Percentiles rank a stretch among this genome's conserved stretches.
Evolutionary conservation across 2,113 vertebrate species (phyloP).

Genomic region (Taurulus bubalis): DNA sequence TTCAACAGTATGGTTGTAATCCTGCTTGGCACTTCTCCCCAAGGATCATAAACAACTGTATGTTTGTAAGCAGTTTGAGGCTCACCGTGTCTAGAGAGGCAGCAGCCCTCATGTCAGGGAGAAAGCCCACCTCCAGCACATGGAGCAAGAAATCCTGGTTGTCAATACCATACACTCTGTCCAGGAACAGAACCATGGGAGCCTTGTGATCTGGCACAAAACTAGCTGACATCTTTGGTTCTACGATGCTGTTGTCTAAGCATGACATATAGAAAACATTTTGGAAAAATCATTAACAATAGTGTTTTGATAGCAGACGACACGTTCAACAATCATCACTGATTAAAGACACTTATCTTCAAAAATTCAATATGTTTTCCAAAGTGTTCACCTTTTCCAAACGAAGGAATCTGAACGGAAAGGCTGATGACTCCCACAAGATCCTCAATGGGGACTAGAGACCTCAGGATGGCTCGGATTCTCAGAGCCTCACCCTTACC

Average conservation of each 20-base stretch:
- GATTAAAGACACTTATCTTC: not conserved
- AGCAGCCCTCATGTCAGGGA: conserved; percentile 95
- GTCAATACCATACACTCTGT: conserved; percentile 95
- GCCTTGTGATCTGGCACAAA: conserved; percentile 97
- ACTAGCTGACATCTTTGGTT: conserved; percentile 96
- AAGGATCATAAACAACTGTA: not conserved
- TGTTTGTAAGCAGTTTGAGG: not conserved
- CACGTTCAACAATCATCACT: not conserved
- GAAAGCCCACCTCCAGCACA: conserved; percentile 93
- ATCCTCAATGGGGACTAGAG: conserved; percentile 93
- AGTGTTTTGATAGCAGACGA: not conserved
- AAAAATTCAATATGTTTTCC: not conserved
- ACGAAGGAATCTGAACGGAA: conserved; percentile 90
- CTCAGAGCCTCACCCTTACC: conserved; percentile 93
- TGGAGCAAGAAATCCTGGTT: conserved; percentile 94
- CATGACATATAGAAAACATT: conserved; percentile 11
- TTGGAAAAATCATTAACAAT: not conserved
- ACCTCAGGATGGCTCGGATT: conserved; percentile 93
- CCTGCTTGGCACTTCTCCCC: not conserved
- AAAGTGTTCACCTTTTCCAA: conserved; percentile 89
- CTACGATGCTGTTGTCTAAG: conserved; percentile 89
- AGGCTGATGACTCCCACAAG: conserved; percentile 95
- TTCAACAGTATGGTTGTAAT: not conserved
- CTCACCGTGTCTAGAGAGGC: conserved; percentile 94
- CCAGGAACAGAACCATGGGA: conserved; percentile 95